phyloP scores from a whole-genome alignment of 2,888 invertebrate species.

The Bellardia pandia region DNA sequence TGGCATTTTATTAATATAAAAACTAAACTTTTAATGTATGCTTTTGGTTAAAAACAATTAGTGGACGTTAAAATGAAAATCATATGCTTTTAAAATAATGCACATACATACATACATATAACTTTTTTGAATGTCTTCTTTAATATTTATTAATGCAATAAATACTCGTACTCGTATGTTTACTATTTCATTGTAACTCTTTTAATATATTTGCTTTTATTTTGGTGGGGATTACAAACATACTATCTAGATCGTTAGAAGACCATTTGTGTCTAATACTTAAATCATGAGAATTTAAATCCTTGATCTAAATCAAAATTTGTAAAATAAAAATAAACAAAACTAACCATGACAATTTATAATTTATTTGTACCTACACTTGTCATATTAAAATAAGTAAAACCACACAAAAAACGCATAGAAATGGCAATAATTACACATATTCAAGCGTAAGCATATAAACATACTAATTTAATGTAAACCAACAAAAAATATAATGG shows the following conservation, averaged over 20 bases:
- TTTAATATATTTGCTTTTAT: background rate
- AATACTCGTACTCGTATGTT: background rate
- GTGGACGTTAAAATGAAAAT: background rate
- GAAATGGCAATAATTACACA: constrained; percentile 28
- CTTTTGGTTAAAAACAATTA: background rate
- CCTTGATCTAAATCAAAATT: constrained; percentile 55
- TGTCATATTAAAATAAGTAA: constrained; percentile 34
- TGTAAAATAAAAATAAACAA: background rate
- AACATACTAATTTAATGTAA: background rate
- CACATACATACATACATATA: background rate
- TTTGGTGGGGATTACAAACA: background rate
- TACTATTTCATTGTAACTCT: background rate
- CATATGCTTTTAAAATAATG: background rate
- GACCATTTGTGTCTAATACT: background rate
- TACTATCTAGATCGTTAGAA: background rate
- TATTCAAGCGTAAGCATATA: background rate
- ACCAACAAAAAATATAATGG: constrained; percentile 41
- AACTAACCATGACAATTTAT: constrained; percentile 31
- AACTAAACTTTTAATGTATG: background rate
- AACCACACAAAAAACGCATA: constrained; percentile 8
- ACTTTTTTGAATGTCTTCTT: background rate
- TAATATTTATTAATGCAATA: background rate
- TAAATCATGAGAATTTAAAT: constrained; percentile 20
- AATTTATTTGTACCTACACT: constrained; percentile 25
- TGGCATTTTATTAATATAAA: background rate